Base-by-base conservation (phyloP, 1,140 invertebrate species). In the Drosophila auraria region DNA sequence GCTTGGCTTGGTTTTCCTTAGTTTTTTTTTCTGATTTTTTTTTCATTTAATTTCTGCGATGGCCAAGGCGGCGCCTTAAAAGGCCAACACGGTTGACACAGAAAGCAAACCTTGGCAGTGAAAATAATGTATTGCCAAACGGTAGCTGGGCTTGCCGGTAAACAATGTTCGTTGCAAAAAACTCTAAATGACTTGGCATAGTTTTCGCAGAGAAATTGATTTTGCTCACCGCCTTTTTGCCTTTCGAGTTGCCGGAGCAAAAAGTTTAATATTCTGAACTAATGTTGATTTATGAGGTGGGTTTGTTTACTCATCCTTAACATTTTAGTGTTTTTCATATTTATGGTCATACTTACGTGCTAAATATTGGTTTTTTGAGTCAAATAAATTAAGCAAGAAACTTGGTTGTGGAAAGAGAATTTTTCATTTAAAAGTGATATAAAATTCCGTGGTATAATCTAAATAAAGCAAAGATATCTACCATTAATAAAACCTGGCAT, bases 21-120 rank as follows among this genome's bases (percentile, higher is more conserved):
- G 3, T n/a, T 30, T 20, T 40, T 30, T 42, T 15, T 36, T 4
- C 9, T 9, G 30, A 30, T 42, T 44, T 30, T 64, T 64, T 57
- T 27, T 57, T 36, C 20, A 14, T 38, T 38, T 14, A 40, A 40
- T 57, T 57, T 57, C 23, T 38, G 44, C 51, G 5, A 38, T 57
- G 65, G 44, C 47, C 66, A 33, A 45, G 56, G 65, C 76, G 76
- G 76, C 60, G 68, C 77, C 77, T 80, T 80, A 80, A 79, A 80
- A 72, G 77, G 66, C 66, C 47, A 78, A 51, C 57, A 38, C 53
- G 23, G 58, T 25, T 80, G 76, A 80, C 76, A 73, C 45, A 65
- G 59, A 79, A 72, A 78, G 40, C 65, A 78, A 73, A 79, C 76
- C 76, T 80, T 80, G 77, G 68, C 76, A 80, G 66, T 79, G 77